Conservation (phyloP, 2,113 vertebrate species). For the Morone saxatilis region DNA sequence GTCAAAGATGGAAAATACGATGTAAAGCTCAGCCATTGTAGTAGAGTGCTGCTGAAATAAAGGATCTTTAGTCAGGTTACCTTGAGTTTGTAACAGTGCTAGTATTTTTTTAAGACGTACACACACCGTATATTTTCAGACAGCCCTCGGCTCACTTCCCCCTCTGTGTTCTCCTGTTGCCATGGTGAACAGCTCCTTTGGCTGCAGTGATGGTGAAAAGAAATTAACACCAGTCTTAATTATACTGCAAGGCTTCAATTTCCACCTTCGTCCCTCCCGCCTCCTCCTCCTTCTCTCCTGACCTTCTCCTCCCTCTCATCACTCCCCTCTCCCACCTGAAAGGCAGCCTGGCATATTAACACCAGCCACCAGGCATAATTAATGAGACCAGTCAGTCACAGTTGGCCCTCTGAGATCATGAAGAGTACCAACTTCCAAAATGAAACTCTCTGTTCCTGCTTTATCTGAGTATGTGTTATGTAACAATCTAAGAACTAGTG, state of each 20-base stretch:
- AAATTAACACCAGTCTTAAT: slow-evolving; percentile 82
- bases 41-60: not conserved
- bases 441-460: not conserved
- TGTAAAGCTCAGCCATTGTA: not conserved
- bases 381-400: slow-evolving; percentile 52
- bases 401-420: slow-evolving; percentile 14
- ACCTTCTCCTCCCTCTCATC: slow-evolving; percentile 45
- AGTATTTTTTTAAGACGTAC: slow-evolving; percentile 16
- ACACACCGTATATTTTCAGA: slow-evolving; percentile 8
- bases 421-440: slow-evolving; percentile 19
- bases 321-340: slow-evolving; percentile 33
- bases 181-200: slow-evolving; percentile 73
- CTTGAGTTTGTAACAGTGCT: slow-evolving; percentile 12
- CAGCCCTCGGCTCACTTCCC: slow-evolving; percentile 28
- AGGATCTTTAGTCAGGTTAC: not conserved
- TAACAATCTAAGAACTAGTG: not conserved
- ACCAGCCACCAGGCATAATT: slow-evolving; percentile 58
- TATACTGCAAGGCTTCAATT: slow-evolving; percentile 72
- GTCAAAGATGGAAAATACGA: not conserved
- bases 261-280: slow-evolving; percentile 51
- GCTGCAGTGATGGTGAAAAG: slow-evolving; percentile 55
- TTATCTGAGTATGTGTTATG: not conserved
- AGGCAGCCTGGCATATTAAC: slow-evolving; percentile 51
- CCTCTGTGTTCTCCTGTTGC: slow-evolving; percentile 64
- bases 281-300: slow-evolving; percentile 28